Conservation (phyloP, 2,888 invertebrate genomes). For the Melieria omissa region DNA sequence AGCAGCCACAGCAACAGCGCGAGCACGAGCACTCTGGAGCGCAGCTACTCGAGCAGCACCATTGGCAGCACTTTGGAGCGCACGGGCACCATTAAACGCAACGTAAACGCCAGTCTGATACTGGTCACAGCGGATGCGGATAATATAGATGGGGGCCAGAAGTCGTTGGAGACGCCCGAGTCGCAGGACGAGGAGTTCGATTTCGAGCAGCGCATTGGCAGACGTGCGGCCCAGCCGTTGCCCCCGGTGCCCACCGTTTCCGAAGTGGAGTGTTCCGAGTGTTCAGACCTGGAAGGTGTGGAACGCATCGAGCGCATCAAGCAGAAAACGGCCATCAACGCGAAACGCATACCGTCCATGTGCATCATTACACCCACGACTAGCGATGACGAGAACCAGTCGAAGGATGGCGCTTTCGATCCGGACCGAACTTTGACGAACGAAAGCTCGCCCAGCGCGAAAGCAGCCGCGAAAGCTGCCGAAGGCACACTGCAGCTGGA, state of each 20-base stretch:
- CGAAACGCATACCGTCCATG: conserved; percentile 90
- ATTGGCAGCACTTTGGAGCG: conserved; percentile 66
- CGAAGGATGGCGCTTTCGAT: conserved; percentile 47
- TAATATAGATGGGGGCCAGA: conserved; percentile 62
- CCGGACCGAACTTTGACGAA: conserved; percentile 64
- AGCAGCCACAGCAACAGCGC: conserved; percentile 68
- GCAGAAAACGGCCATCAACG: conserved; percentile 87
- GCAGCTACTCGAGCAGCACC: conserved; percentile 68
- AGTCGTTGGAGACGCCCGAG: conserved; percentile 48
- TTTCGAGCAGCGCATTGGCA: conserved; percentile 48
- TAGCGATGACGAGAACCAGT: conserved; percentile 81
- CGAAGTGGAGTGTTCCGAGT: conserved; percentile 87
- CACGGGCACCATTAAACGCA: conserved; percentile 67
- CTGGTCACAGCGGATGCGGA: conserved; percentile 69
- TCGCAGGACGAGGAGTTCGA: conserved; percentile 64
- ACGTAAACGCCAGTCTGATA: conserved; percentile 62
- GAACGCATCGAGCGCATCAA: conserved; percentile 87
- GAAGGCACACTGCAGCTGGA: conserved; percentile 33
- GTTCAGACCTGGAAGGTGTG: conserved; percentile 87
- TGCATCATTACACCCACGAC: conserved; percentile 90
- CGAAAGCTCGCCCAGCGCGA: conserved; percentile 68
- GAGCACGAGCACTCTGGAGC: conserved; percentile 71
- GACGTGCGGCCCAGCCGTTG: conserved; percentile 52
- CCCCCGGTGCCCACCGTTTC: conserved; percentile 43
- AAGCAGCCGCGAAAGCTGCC: conserved; percentile 27